A percentile compares a stretch with the other conserved stretches of the same genome.
phyloP scores from a whole-genome alignment of 2,888 invertebrate species.

The Coenonympha arcania region DNA sequence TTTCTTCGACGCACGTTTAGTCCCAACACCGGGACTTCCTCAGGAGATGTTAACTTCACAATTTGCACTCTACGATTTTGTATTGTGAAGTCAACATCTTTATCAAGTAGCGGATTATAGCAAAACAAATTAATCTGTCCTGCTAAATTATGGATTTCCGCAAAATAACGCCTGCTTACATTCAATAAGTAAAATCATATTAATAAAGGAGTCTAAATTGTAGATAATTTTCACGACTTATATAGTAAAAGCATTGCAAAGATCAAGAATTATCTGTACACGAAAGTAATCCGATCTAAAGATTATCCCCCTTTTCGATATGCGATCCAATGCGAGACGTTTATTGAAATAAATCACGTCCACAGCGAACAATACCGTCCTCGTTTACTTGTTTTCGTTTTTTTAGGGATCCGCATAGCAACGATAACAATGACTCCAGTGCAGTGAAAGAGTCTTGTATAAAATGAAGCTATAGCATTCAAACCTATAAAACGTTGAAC shows the following conservation, averaged over 20 bases:
- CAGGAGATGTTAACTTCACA: no score
- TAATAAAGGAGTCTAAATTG: not conserved
- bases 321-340: conserved; percentile 35
- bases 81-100: no score
- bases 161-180: no score
- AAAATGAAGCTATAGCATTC: no score
- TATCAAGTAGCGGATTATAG: no score
- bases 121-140: no score
- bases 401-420: conserved; percentile 3
- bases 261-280: conserved; percentile 20
- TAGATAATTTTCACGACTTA: not conserved
- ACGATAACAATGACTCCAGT: not conserved
- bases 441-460: not conserved
- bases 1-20: no score
- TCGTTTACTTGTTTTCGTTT: conserved; percentile 32
- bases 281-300: conserved; percentile 19
- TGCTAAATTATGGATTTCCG: no score
- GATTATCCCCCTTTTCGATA: conserved; percentile 20
- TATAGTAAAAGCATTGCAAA: conserved; percentile 7
- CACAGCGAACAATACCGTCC: conserved; percentile 37
- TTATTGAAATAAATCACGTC: conserved; percentile 57
- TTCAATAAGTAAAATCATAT: no score
- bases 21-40: no score
- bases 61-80: no score
- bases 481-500: no score